A percentile compares a stretch with the other conserved stretches of the same genome.
Conservation (phyloP, 1,140 invertebrate genomes). For the Drosophila sturtevanti region DNA sequence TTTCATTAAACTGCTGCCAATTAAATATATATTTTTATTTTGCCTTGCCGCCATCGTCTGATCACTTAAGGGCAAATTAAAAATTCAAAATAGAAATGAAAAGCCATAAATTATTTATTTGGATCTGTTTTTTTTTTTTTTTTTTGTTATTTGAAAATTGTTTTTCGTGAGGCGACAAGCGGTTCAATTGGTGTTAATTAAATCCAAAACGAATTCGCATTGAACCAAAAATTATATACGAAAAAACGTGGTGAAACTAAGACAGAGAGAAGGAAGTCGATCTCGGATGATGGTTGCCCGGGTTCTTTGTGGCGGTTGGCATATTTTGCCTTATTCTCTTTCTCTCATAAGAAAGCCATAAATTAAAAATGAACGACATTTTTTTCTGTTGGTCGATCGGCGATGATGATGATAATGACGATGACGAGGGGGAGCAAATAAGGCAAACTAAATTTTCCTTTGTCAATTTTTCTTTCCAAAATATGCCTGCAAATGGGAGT, state of each 20-base stretch:
- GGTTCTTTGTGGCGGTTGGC: slow-evolving; percentile 49
- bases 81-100: slow-evolving; percentile 39
- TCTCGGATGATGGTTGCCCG: slow-evolving; percentile 47
- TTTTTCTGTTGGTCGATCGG: slow-evolving; percentile 33
- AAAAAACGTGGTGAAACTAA: neutral
- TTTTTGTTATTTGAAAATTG: slow-evolving; percentile 69
- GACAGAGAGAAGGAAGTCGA: slow-evolving; percentile 15
- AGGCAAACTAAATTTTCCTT: slow-evolving; percentile 32
- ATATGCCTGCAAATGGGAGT: slow-evolving; percentile 63
- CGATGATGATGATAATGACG: neutral
- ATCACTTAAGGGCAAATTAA: slow-evolving; percentile 70
- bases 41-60: neutral
- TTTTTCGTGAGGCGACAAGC: slow-evolving; percentile 69
- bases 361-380: slow-evolving; percentile 71
- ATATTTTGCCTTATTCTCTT: slow-evolving; percentile 6
- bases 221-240: slow-evolving; percentile 25
- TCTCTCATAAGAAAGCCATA: slow-evolving; percentile 76
- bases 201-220: slow-evolving; percentile 72
- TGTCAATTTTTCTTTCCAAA: slow-evolving; percentile 47
- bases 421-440: slow-evolving; percentile 56
- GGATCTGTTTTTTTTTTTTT: slow-evolving; percentile 66
- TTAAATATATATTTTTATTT: neutral
- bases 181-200: slow-evolving; percentile 83
- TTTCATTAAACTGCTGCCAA: slow-evolving; percentile 6
- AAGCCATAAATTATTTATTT: slow-evolving; percentile 68